phyloP scores from a whole-genome alignment of 1,140 invertebrate genomes.

The Bombus polaris region DNA sequence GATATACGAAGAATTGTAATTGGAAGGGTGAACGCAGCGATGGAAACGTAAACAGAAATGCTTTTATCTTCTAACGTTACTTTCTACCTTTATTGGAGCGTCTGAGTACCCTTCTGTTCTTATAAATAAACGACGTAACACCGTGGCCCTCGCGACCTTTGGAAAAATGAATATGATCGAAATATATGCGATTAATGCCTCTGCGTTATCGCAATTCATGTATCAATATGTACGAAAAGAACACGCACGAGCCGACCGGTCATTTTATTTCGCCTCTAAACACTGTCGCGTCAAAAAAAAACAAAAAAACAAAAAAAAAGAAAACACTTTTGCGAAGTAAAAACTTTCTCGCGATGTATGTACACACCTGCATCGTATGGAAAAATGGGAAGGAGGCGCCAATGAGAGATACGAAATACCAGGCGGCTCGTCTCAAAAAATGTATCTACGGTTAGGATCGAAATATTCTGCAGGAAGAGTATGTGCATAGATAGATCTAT shows the following conservation, averaged over 20 bases:
- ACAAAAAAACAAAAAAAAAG: background rate
- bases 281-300: background rate
- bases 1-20: too few relatives aligned
- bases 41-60: too few relatives aligned
- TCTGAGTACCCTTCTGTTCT: background rate
- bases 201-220: conserved; percentile 41
- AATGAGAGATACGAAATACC: background rate
- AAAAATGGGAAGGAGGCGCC: background rate
- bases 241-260: conserved; percentile 42
- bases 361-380: background rate
- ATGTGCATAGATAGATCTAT: conserved; percentile 61
- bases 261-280: background rate
- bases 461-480: conserved; percentile 28
- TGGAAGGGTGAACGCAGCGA: too few relatives aligned
- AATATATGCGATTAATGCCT: conserved; percentile 53
- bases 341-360: background rate
- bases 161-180: conserved; percentile 59
- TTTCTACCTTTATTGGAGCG: too few relatives aligned
- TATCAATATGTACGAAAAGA: conserved; percentile 48
- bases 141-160: conserved; percentile 7
- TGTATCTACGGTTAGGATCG: conserved; percentile 47
- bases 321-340: background rate
- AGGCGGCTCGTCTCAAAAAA: conserved; percentile 35
- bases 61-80: too few relatives aligned
- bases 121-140: background rate